Percentiles rank a stretch among this genome's conserved stretches.
These are phyloP conservation scores for Heloderma charlesbogerti DNA, from an alignment of 2,113 vertebrate species.

Conservation along the genomic window DNA sequence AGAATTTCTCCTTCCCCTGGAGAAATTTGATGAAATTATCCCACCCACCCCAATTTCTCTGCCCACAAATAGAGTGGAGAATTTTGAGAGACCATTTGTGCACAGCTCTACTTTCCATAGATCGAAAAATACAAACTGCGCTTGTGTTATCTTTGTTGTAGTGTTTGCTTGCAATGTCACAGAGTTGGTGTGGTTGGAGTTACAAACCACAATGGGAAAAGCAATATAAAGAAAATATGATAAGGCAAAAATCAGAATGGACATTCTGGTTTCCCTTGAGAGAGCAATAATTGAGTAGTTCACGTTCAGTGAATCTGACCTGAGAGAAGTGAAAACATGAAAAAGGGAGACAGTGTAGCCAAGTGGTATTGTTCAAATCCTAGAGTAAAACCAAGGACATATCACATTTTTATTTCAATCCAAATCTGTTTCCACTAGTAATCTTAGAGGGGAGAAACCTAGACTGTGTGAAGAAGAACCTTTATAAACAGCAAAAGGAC, in stretches of 20 bases:
- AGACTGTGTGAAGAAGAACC: not conserved
- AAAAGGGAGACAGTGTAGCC: not conserved
- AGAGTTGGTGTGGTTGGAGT: not conserved
- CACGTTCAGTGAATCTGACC: slow-evolving; percentile 4
- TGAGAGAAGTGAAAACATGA: not conserved
- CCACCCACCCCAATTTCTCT: too few relatives aligned
- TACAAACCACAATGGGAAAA: not conserved
- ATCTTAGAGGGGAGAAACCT: not conserved
- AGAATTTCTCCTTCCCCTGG: too few relatives aligned
- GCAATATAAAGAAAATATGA: slow-evolving; percentile 23
- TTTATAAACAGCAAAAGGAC: not conserved
- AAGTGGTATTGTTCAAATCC: not conserved
- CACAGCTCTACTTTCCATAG: not conserved
- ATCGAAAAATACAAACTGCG: not conserved
- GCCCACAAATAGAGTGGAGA: too few relatives aligned
- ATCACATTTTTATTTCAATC: not conserved
- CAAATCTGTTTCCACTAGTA: not conserved
- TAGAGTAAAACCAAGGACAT: not conserved
- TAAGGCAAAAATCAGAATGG: slow-evolving; percentile 2
- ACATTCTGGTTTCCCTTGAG: slow-evolving; percentile 16
- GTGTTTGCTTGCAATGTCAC: not conserved
- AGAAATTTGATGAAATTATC: too few relatives aligned
- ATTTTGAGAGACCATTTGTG: too few relatives aligned
- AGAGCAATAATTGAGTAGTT: slow-evolving; percentile 22
- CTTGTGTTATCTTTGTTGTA: not conserved